Evolutionary conservation across 2,888 invertebrate genomes (phyloP).

Genomic region (Tipula unca): DNA sequence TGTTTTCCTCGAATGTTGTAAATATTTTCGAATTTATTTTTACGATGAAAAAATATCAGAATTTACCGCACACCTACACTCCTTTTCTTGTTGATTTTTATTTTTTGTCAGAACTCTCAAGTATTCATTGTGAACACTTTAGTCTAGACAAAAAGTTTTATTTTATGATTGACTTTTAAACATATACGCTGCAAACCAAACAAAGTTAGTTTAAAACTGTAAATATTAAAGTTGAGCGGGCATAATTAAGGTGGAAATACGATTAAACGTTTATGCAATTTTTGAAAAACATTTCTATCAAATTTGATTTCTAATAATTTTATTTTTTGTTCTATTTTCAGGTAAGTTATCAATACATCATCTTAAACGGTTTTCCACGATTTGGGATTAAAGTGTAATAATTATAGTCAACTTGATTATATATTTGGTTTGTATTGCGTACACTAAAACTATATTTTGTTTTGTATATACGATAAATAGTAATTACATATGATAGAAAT

Average conservation of each 20-base stretch:
- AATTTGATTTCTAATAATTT: background rate
- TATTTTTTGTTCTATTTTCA: background rate
- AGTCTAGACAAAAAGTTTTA: background rate
- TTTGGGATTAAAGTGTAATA: no score
- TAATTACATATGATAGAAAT: no score
- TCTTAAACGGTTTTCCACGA: background rate
- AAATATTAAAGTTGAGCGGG: no score
- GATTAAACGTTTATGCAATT: background rate
- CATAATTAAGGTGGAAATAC: no score
- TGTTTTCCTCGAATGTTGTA: no score
- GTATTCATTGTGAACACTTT: background rate
- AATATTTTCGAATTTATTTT: no score
- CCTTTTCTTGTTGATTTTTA: no score
- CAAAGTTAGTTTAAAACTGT: background rate
- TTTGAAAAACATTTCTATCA: background rate
- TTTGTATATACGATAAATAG: no score
- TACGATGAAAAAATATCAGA: no score
- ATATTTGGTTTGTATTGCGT: background rate
- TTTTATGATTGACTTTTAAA: no score
- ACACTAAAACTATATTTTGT: no score
- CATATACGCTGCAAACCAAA: background rate
- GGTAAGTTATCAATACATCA: background rate
- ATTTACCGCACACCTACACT: no score
- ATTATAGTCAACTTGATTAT: background rate
- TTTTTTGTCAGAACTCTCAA: background rate